Evolutionary conservation across 2,797 vertebrate genomes (phyloP).

Genomic region (Sebastes ruberrimus): DNA sequence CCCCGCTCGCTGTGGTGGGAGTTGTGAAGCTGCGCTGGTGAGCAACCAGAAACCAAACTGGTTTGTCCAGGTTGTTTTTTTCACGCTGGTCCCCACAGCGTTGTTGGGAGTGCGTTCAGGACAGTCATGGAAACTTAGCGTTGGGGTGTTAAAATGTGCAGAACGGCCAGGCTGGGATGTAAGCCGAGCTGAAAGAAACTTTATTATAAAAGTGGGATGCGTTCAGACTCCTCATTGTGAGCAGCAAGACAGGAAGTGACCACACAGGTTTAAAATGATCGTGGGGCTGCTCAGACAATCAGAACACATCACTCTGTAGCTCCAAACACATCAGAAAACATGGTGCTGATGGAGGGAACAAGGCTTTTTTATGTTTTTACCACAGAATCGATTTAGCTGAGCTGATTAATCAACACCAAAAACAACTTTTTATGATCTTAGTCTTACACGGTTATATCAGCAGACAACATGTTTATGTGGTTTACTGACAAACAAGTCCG

Average conservation of each 20-base stretch:
- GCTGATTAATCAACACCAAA: conserved; percentile 42
- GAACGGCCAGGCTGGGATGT: conserved; percentile 1
- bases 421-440: conserved; percentile 13
- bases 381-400: conserved; percentile 34
- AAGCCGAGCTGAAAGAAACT: conserved; percentile 14
- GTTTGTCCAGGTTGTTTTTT: conserved; percentile 46
- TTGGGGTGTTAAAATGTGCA: background rate
- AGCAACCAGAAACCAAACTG: conserved; percentile 44
- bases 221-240: conserved; percentile 50
- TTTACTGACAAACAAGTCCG: background rate
- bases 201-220: conserved; percentile 11
- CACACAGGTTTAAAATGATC: background rate
- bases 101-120: conserved; percentile 51
- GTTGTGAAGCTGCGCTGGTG: background rate
- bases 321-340: conserved; percentile 55
- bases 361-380: conserved; percentile 88
- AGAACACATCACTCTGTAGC: conserved; percentile 53
- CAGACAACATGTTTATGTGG: background rate
- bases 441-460: conserved; percentile 33
- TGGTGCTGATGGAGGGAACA: conserved; percentile 87
- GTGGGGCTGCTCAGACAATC: conserved; percentile 66
- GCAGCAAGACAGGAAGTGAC: conserved; percentile 19
- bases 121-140: background rate
- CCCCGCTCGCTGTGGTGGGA: conserved; percentile 42
- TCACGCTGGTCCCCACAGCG: conserved; percentile 29